Conservation (phyloP, 2,113 vertebrate species). For the Lepidothrix coronata region DNA sequence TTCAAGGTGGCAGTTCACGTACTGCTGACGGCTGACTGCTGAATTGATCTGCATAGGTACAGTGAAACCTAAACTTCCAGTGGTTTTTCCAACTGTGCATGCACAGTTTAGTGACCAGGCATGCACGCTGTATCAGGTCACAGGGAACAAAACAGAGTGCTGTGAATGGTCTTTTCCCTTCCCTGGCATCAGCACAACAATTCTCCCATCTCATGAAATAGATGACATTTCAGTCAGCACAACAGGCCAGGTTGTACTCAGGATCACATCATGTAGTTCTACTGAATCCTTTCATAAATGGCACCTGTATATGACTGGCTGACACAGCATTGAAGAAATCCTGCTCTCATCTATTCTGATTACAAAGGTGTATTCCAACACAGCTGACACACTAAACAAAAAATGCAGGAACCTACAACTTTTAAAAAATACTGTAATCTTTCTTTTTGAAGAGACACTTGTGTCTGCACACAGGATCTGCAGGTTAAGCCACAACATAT, state of each 20-base stretch:
- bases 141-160: background rate
- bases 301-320: background rate
- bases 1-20: background rate
- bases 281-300: conserved; percentile 19
- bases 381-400: background rate
- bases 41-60: background rate
- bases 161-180: background rate
- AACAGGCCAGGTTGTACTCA: background rate
- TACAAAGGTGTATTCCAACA: background rate
- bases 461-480: background rate
- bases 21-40: background rate
- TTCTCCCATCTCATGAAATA: background rate
- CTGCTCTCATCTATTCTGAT: background rate
- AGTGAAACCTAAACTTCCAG: background rate
- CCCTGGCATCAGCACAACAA: background rate
- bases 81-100: background rate
- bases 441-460: background rate
- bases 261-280: background rate
- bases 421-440: background rate
- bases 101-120: background rate
- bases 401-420: background rate
- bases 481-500: background rate
- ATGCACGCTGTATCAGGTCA: background rate
- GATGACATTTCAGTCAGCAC: background rate
- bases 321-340: background rate